These are phyloP conservation scores for Pitta sordida DNA, from an alignment of 2,113 vertebrate species.

Conservation along the genomic window DNA sequence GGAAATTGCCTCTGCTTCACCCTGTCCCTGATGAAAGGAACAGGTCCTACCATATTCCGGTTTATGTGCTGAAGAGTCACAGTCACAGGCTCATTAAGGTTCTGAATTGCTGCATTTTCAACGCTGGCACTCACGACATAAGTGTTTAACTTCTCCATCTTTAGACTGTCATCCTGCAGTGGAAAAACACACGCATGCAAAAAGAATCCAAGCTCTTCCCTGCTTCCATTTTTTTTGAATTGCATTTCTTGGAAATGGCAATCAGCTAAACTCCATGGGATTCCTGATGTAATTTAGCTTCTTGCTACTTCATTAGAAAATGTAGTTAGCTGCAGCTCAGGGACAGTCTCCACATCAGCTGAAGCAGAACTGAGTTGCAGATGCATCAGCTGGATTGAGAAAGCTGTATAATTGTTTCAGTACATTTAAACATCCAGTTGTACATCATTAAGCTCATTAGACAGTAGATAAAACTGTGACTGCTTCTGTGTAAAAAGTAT, in stretches of 20 bases:
- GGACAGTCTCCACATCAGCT: neutral
- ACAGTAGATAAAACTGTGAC: neutral
- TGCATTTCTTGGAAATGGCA: neutral
- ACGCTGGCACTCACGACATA: constrained; percentile 85
- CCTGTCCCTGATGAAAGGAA: neutral
- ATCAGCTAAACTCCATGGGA: neutral
- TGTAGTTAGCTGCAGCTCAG: neutral
- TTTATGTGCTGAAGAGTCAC: constrained; percentile 75
- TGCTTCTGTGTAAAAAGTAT: neutral
- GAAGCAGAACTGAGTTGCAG: neutral
- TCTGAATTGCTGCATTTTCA: constrained; percentile 67
- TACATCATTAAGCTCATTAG: neutral
- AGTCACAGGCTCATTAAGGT: constrained; percentile 76
- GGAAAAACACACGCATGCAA: neutral
- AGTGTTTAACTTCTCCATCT: constrained; percentile 67
- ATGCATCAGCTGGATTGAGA: neutral
- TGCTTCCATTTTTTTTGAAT: neutral
- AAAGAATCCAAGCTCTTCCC: neutral
- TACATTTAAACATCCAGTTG: neutral
- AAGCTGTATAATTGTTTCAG: neutral
- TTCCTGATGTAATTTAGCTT: neutral
- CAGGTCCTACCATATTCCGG: constrained; percentile 68
- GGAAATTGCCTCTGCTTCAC: neutral
- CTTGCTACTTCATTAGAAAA: neutral
- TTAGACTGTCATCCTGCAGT: constrained; percentile 63